Evolutionary conservation across 2,113 vertebrate species (phyloP).

Genomic region (Brevimyrus niger): DNA sequence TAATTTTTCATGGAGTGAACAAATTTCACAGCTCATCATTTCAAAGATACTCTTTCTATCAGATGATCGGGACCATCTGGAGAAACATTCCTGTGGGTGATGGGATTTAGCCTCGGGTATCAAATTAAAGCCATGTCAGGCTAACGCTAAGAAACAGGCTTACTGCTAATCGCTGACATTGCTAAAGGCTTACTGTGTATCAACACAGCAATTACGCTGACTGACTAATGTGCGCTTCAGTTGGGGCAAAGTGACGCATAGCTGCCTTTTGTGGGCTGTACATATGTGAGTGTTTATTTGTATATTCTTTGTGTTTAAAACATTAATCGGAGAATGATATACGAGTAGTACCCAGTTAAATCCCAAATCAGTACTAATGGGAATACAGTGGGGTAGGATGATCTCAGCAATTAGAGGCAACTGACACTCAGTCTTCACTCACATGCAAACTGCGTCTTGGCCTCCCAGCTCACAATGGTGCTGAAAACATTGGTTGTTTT

Average conservation of each 20-base stretch:
- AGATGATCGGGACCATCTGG: not conserved
- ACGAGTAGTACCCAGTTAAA: not conserved
- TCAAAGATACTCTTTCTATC: slow-evolving; percentile 48
- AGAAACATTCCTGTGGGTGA: slow-evolving; percentile 15
- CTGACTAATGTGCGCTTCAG: slow-evolving; percentile 9
- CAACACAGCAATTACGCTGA: slow-evolving; percentile 7
- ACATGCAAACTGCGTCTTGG: slow-evolving; percentile 84
- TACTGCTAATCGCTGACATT: slow-evolving; percentile 13
- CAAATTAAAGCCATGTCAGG: slow-evolving; percentile 17
- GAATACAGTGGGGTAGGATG: not conserved
- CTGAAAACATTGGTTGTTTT: slow-evolving; percentile 78
- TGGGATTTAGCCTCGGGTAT: slow-evolving; percentile 3
- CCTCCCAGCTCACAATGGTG: slow-evolving; percentile 74
- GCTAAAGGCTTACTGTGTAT: slow-evolving; percentile 34
- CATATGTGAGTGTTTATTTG: not conserved
- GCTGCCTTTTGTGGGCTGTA: not conserved
- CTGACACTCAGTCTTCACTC: slow-evolving; percentile 46
- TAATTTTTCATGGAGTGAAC: slow-evolving; percentile 56
- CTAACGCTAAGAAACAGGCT: slow-evolving; percentile 17
- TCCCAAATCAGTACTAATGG: not conserved
- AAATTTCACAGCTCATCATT: slow-evolving; percentile 52
- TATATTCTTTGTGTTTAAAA: not conserved
- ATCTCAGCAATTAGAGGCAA: not conserved
- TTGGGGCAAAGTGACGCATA: not conserved
- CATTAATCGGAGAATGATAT: not conserved